A percentile compares a stretch with the other conserved stretches of the same genome.
These are phyloP conservation scores for Chaunax sp. DNA, from an alignment of 2,797 vertebrate genomes.

Conservation along the genomic window DNA sequence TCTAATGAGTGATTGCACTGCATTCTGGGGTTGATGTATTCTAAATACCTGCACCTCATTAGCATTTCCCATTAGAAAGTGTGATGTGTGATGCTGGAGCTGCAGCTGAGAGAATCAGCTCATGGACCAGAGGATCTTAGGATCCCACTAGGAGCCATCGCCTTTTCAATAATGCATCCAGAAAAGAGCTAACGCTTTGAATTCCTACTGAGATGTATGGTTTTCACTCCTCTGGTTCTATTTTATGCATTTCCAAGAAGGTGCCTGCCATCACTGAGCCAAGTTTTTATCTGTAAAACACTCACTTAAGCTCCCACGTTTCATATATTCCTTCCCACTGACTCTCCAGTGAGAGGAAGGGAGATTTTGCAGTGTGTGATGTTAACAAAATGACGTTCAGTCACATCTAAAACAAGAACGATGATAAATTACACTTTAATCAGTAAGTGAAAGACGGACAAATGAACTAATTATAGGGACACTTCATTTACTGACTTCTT, in stretches of 20 bases:
- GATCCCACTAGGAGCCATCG: slow-evolving; percentile 11
- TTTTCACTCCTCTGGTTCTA: slow-evolving; percentile 26
- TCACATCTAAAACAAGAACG: no score
- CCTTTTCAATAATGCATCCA: slow-evolving; percentile 54
- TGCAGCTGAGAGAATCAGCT: slow-evolving; percentile 30
- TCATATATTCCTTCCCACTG: neutral
- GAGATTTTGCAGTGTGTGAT: neutral
- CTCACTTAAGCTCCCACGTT: slow-evolving; percentile 11
- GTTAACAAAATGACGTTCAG: neutral
- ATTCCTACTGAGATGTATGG: slow-evolving; percentile 31
- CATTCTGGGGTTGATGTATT: slow-evolving; percentile 40
- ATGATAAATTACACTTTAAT: no score
- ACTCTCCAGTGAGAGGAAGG: neutral
- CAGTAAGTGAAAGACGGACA: no score
- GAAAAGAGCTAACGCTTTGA: slow-evolving; percentile 39
- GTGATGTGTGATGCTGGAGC: slow-evolving; percentile 13
- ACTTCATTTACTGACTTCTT: no score
- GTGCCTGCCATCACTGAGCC: neutral
- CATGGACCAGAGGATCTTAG: slow-evolving; percentile 32
- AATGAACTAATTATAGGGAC: no score
- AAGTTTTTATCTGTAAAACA: slow-evolving; percentile 25
- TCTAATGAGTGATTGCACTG: slow-evolving; percentile 53
- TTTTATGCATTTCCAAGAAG: slow-evolving; percentile 32
- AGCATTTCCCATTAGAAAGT: slow-evolving; percentile 49
- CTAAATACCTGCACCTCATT: slow-evolving; percentile 58